Evolutionary conservation across 92 coral and sea anemone genomes (phyloP).

Genomic region (Ricordea florida): DNA sequence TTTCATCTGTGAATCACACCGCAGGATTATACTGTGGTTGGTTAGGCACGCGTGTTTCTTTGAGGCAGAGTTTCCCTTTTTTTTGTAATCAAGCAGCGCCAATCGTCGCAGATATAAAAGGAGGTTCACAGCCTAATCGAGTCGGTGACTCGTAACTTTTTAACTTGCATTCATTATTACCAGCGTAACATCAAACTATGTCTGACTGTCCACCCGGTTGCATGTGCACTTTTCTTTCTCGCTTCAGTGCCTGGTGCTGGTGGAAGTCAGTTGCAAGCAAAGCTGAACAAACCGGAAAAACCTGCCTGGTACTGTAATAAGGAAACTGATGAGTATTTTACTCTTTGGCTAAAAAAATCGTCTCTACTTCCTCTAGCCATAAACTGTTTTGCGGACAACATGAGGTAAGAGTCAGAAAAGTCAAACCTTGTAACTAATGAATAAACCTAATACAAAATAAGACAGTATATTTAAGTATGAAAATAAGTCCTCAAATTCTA

Average conservation of each 20-base stretch:
- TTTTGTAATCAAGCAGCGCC: too few relatives aligned
- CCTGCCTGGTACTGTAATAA: slow-evolving; percentile 71
- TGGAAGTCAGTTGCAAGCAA: slow-evolving; percentile 80
- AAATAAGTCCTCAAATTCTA: neutral
- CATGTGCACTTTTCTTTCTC: neutral
- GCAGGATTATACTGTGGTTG: too few relatives aligned
- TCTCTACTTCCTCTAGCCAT: slow-evolving; percentile 72
- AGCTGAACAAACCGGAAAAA: slow-evolving; percentile 71
- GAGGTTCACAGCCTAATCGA: too few relatives aligned
- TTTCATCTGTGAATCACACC: too few relatives aligned
- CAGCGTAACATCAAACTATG: too few relatives aligned
- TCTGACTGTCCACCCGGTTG: too few relatives aligned
- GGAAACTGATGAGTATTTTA: slow-evolving; percentile 63
- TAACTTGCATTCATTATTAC: too few relatives aligned
- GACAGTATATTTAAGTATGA: neutral
- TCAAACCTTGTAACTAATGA: neutral
- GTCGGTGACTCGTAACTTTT: too few relatives aligned
- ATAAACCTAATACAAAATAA: neutral
- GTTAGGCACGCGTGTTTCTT: too few relatives aligned
- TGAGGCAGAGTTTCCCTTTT: too few relatives aligned
- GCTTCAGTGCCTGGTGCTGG: slow-evolving; percentile 80
- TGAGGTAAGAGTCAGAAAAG: slow-evolving; percentile 49
- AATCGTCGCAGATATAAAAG: too few relatives aligned
- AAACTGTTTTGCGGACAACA: slow-evolving; percentile 79
- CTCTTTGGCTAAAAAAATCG: slow-evolving; percentile 69